Evolutionary conservation across 2,113 vertebrate species (phyloP).

Genomic region (Myxocyprinus asiaticus): DNA sequence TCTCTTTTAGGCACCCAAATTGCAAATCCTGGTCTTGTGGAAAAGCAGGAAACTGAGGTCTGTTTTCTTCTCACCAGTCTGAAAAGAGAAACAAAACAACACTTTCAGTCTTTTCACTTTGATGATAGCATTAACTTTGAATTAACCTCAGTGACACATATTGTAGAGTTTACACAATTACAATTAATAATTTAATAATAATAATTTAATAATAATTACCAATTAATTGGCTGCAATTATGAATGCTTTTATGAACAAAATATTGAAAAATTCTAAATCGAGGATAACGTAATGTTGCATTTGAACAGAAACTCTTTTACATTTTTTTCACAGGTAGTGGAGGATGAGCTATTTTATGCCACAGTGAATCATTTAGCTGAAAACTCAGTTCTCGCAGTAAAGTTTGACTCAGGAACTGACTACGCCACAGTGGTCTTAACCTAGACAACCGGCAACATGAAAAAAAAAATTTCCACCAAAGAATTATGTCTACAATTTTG

Average conservation of each 20-base stretch:
- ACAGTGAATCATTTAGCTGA: constrained; percentile 28
- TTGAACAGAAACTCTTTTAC: background rate
- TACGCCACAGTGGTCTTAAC: constrained; percentile 46
- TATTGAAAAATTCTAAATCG: background rate
- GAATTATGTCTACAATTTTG: too few species aligned
- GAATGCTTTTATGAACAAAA: background rate
- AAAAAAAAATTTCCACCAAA: too few species aligned
- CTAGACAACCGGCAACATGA: background rate
- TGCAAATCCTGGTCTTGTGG: background rate
- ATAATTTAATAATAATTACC: too few species aligned
- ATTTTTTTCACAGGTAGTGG: constrained; percentile 21
- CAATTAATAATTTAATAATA: too few species aligned
- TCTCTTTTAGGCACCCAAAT: background rate
- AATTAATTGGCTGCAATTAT: too few species aligned
- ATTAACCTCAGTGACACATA: too few species aligned
- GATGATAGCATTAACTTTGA: too few species aligned
- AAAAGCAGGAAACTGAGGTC: background rate
- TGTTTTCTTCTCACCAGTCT: background rate
- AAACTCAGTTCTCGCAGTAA: background rate
- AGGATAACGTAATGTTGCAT: background rate
- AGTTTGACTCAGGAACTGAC: constrained; percentile 13
- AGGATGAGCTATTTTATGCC: constrained; percentile 41
- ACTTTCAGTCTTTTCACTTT: background rate
- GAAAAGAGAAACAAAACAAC: background rate
- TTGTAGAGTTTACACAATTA: too few species aligned